phyloP scores from a whole-genome alignment of 2,113 vertebrate genomes.

The Neofelis nebulosa region DNA sequence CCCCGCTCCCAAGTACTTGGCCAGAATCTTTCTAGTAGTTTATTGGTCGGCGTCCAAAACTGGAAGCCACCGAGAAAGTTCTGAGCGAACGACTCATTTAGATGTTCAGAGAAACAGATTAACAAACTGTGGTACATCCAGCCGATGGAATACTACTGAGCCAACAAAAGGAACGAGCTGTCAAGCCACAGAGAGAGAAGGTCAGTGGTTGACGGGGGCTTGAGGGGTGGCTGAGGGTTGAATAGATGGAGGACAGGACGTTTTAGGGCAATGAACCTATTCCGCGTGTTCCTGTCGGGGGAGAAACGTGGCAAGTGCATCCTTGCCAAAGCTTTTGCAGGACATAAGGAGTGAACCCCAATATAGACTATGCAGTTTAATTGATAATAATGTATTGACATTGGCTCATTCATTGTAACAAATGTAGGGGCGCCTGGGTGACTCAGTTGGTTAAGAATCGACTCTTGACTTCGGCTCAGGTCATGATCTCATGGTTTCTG shows the following conservation, averaged over 20 bases:
- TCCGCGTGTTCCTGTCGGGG: accelerated
- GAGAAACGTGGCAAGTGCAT: accelerated
- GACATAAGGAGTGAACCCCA: too few species aligned
- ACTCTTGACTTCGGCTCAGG: too few species aligned
- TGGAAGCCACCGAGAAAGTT: not conserved
- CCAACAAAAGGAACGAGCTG: not conserved
- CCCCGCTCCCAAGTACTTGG: not conserved
- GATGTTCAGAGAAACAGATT: not conserved
- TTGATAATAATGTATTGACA: too few species aligned
- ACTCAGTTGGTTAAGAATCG: too few species aligned
- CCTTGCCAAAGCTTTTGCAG: accelerated
- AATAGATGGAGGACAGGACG: accelerated
- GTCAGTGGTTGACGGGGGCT: not conserved
- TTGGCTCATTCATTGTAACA: not conserved
- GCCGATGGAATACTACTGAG: not conserved
- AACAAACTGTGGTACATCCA: accelerated
- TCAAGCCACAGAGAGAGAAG: not conserved
- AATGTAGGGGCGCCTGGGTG: too few species aligned
- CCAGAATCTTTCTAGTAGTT: too few species aligned
- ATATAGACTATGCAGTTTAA: accelerated
- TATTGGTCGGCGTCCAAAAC: accelerated
- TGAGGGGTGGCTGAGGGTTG: accelerated
- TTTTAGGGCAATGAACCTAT: accelerated
- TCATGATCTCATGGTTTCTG: too few species aligned
- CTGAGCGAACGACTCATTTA: too few species aligned